Evolutionary conservation across 2,113 vertebrate genomes (phyloP), one percentile per base, ranked within the genome.

Genomic region (Scalopus aquaticus): DNA sequence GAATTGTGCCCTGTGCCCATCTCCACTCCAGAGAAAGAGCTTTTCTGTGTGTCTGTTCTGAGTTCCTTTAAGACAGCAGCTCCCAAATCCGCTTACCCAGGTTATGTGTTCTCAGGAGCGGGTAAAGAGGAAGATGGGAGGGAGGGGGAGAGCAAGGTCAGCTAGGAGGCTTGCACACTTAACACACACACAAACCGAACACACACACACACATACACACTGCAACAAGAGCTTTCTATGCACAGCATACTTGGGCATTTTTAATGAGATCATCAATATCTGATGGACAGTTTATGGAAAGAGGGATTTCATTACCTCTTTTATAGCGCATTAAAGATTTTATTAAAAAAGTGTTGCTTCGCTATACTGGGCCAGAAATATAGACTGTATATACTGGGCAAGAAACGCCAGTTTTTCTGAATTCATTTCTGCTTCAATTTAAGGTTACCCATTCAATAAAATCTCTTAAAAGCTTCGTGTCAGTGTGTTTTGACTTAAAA

Each of bases 401-500:
- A 97, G 72, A 97, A 98, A 97, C 90, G 60, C 20, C 82, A 88
- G 70, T 91, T 97, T 97, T 98, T 97, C 96, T 97, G 94, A 97
- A 95, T 94, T 90, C 93, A 51, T 96, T 97, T 97, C 88, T 9
- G 93, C 95, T 98, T 98, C 96, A 95, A 96, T 98, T 98, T 97
- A 95, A 95, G 96, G 96, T 82, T 93, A 93, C 56, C 35, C 67
- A 72, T 97, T 97, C 98, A 98, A 97, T 91, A 96, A 97, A 86
- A 96, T 94, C 94, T 88, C 95, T 97, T 98, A 97, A 98, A 98
- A 98, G 98, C 97, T 96, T 91, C 91, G 89, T 39, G 35, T 97
- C 94, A 0, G 97, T 97, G 98, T 96, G 91, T 98, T 98, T 98
- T 97, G 97, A 98, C 97, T 98, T 97, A 97, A 98, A 98, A 98